Conservation (phyloP, 2,113 vertebrate species). For the Anoplopoma fimbria region DNA sequence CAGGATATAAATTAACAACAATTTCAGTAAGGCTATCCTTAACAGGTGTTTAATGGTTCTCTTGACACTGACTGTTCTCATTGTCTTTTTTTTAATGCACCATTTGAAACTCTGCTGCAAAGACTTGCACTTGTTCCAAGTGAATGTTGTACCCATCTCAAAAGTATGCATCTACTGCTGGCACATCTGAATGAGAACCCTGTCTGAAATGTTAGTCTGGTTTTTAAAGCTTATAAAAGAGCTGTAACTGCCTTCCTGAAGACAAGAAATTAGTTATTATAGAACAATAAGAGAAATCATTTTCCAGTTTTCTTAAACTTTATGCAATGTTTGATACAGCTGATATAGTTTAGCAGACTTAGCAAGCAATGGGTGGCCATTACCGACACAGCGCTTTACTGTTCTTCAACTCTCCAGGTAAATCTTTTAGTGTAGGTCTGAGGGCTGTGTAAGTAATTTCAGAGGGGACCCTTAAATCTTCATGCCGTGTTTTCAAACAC, state of each 20-base stretch:
- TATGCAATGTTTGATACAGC: background rate
- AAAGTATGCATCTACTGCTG: background rate
- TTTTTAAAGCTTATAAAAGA: background rate
- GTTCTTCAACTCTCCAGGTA: background rate
- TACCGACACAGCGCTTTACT: background rate
- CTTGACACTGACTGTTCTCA: background rate
- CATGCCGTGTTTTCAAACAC: background rate
- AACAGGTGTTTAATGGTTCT: background rate
- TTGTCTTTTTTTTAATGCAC: background rate
- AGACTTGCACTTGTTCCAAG: background rate
- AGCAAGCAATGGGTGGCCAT: background rate
- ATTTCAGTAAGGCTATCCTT: background rate
- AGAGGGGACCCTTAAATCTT: background rate
- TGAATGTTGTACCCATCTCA: background rate
- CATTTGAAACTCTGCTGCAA: background rate
- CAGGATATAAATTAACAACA: background rate
- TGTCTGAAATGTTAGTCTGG: background rate
- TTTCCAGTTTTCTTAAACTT: background rate
- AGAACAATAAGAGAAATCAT: background rate
- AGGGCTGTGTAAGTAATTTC: background rate
- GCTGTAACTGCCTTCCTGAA: background rate
- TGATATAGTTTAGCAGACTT: background rate
- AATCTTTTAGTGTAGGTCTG: background rate
- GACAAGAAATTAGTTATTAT: background rate
- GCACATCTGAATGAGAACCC: background rate